These are phyloP conservation scores for Protonibea diacanthus DNA, from an alignment of 2,797 vertebrate genomes.

Conservation along the genomic window DNA sequence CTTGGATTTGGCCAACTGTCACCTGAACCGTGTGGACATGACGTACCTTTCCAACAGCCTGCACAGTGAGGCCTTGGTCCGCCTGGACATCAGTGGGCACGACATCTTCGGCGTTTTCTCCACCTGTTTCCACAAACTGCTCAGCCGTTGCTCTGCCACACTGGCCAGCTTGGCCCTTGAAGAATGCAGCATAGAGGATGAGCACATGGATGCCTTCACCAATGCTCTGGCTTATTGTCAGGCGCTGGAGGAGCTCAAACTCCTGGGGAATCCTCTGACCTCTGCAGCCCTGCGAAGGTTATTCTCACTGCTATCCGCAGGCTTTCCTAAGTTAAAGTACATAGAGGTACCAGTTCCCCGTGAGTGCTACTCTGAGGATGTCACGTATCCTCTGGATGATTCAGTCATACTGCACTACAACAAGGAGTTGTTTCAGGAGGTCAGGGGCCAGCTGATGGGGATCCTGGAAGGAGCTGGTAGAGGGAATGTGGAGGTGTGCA, in stretches of 20 bases:
- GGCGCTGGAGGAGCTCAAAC: conserved; percentile 88
- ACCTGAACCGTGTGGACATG: conserved; percentile 91
- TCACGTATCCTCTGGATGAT: conserved; percentile 91
- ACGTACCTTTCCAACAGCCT: conserved; percentile 92
- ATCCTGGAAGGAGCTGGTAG: conserved; percentile 88
- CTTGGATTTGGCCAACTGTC: conserved; percentile 93
- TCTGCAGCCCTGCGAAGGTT: conserved; percentile 84
- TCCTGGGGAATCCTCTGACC: conserved; percentile 94
- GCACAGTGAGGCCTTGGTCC: conserved; percentile 89
- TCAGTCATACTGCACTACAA: conserved; percentile 85
- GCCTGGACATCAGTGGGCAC: conserved; percentile 95
- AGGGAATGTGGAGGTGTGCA: conserved; percentile 87
- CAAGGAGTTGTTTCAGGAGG: conserved; percentile 85
- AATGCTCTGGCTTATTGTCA: conserved; percentile 85
- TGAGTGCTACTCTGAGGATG: conserved; percentile 91
- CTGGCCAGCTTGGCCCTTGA: conserved; percentile 89
- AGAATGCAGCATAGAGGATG: conserved; percentile 91
- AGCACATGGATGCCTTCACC: conserved; percentile 83
- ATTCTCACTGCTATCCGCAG: conserved; percentile 83
- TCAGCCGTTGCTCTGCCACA: conserved; percentile 86
- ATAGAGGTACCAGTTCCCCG: conserved; percentile 93
- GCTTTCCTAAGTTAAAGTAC: conserved; percentile 86
- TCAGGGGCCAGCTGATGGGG: conserved; percentile 83
- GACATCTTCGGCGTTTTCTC: conserved; percentile 85
- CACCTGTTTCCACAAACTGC: conserved; percentile 89